Evolutionary conservation across 2,888 invertebrate species (phyloP), one percentile per base, ranked within the genome.

Genomic region (Drosophila greeni): DNA sequence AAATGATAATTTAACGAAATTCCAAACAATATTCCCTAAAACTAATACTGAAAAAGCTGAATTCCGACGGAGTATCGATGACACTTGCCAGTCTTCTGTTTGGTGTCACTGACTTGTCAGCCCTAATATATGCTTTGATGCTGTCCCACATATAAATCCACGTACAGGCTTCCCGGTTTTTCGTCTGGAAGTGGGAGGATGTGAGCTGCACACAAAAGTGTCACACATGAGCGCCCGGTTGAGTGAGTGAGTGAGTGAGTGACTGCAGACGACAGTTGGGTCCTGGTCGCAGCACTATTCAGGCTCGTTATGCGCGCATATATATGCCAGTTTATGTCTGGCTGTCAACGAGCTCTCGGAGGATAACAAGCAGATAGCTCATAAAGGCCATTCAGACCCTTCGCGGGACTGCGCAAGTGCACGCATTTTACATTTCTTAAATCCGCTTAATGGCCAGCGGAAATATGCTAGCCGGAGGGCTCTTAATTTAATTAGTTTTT

Each of bases 151-250:
- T 26, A 20, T 56, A 42, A 42, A 42, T 37, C 11, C 29, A 16
- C 20, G 12, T 31, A 31, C 5, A 11, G 29, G 5, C 26, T 14
- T 42, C 6, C 16, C 24, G n/a, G 14, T 33, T 39, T 24, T 49
- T 36, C n/a, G 47, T 48, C 34, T 49, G 51, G 61, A 45, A 69
- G 61, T 67, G 55, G 54, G 60, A 67, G 66, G 59, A 59, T 70
- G 20, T 33, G 26, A 18, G 59, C 56, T 75, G 74, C 79, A 84
- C 69, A 77, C 74, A 81, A 85, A 82, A 74, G 74, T 56, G 70
- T 76, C 54, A 69, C 80, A 70, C 81, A 72, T 82, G 84, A 81
- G 58, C 64, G 76, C 64, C 47, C 34, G 39, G 40, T 24, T 42
- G 42, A 42, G 42, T 42, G 42, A 16, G 36, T 4, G 26, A 8